A percentile compares a stretch with the other conserved stretches of the same genome.
These are phyloP conservation scores for Ectropis crepuscularia DNA, from an alignment of 2,888 invertebrate genomes.

Conservation along the genomic window DNA sequence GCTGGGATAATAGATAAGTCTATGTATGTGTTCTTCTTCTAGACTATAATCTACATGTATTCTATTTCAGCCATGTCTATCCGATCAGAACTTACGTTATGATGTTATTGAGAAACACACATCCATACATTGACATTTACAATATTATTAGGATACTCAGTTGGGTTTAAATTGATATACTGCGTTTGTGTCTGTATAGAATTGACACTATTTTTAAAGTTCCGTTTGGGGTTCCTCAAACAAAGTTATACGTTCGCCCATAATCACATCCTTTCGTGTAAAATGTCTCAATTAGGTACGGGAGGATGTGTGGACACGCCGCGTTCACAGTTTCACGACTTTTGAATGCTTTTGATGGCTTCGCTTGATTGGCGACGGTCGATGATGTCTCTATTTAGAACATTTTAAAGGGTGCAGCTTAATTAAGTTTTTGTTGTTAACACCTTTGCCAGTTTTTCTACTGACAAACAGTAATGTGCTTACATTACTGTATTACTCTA, in stretches of 20 bases:
- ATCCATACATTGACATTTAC: no score
- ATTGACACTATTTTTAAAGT: slow-evolving; percentile 60
- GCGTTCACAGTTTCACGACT: slow-evolving; percentile 60
- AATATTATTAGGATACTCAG: no score
- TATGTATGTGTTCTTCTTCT: no score
- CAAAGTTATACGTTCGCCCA: slow-evolving; percentile 78
- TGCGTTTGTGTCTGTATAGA: slow-evolving; percentile 3
- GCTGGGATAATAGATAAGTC: no score
- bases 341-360: slow-evolving; percentile 66
- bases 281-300: slow-evolving; percentile 82
- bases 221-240: slow-evolving; percentile 61
- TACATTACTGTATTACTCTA: no score
- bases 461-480: no score
- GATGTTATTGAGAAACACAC: no score
- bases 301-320: slow-evolving; percentile 77
- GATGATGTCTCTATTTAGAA: slow-evolving; percentile 58
- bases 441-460: background rate
- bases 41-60: no score
- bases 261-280: slow-evolving; percentile 82
- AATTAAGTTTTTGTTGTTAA: background rate
- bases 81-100: no score
- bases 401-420: slow-evolving; percentile 43
- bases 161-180: slow-evolving; percentile 15
- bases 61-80: no score
- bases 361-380: slow-evolving; percentile 43